Evolutionary conservation across 2,797 vertebrate species (phyloP).

Genomic region (Rhodeus uyekii): DNA sequence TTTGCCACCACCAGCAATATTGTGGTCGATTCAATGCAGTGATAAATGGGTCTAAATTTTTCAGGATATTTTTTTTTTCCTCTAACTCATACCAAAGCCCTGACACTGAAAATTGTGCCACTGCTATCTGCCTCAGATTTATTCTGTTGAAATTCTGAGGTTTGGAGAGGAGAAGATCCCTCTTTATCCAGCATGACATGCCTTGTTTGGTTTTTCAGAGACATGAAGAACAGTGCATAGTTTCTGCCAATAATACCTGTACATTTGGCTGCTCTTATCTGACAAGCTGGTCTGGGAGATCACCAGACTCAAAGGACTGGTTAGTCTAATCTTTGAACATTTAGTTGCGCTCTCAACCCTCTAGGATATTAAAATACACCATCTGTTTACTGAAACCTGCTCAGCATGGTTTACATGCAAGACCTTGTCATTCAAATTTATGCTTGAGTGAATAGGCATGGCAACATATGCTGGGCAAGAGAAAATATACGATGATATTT

Average conservation of each 20-base stretch:
- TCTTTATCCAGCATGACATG: conserved; percentile 71
- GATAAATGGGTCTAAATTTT: conserved; percentile 41
- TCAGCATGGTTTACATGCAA: conserved; percentile 37
- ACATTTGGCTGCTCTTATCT: conserved; percentile 67
- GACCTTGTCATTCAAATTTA: conserved; percentile 45
- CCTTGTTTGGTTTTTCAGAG: conserved; percentile 65
- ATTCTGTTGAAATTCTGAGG: conserved; percentile 37
- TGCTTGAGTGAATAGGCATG: conserved; percentile 23
- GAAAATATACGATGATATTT: background rate
- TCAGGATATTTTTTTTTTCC: background rate
- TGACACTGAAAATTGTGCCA: conserved; percentile 42
- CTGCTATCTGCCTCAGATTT: conserved; percentile 12
- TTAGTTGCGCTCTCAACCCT: conserved; percentile 30
- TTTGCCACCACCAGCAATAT: conserved; percentile 13
- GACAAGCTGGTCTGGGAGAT: conserved; percentile 42
- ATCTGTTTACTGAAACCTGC: conserved; percentile 42
- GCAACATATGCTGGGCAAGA: background rate
- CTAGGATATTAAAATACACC: conserved; percentile 40
- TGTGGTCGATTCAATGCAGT: conserved; percentile 29
- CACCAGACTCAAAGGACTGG: conserved; percentile 50
- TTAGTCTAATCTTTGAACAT: conserved; percentile 56
- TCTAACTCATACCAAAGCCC: background rate
- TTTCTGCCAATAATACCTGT: conserved; percentile 63
- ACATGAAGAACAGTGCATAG: conserved; percentile 59
- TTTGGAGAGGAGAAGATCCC: conserved; percentile 51